These are phyloP conservation scores for Meleagris gallopavo DNA, from an alignment of 2,113 vertebrate species.

Conservation along the genomic window DNA sequence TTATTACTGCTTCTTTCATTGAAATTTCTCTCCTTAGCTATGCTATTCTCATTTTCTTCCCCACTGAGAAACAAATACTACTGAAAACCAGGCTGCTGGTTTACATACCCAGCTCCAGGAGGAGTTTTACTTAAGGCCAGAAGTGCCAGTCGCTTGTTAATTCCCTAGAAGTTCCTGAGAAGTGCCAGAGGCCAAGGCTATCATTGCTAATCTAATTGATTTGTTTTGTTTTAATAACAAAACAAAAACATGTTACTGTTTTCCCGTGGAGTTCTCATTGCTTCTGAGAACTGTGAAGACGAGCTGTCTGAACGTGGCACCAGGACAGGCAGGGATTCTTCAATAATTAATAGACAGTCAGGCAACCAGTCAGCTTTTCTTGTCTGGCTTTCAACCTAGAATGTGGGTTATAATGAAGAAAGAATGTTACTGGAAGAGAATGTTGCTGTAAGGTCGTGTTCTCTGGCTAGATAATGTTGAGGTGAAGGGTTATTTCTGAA, in stretches of 20 bases:
- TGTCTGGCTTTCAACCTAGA: not conserved
- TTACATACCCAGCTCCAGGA: not conserved
- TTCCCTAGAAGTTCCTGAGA: constrained; percentile 46
- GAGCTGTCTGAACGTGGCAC: not conserved
- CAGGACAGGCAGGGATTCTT: not conserved
- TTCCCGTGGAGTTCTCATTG: not conserved
- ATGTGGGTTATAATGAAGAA: not conserved
- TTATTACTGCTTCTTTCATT: not conserved
- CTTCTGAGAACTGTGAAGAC: not conserved
- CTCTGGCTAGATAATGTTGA: not conserved
- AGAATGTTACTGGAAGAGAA: not conserved
- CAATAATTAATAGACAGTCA: not conserved
- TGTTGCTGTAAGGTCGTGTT: not conserved
- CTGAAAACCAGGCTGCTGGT: not conserved
- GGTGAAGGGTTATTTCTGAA: not conserved
- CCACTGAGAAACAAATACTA: not conserved
- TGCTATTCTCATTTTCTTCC: not conserved
- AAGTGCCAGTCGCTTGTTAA: constrained; percentile 33
- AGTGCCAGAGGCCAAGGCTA: constrained; percentile 27
- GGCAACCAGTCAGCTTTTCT: not conserved
- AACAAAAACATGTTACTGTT: not conserved
- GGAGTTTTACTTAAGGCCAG: constrained; percentile 47
- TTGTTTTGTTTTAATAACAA: constrained; percentile 61
- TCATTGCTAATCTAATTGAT: constrained; percentile 47
- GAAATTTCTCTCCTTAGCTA: not conserved